These are phyloP conservation scores for Oopsacas minuta DNA, from an alignment of 37 sponge, comb jelly and placozoan genomes.

Conservation along the genomic window DNA sequence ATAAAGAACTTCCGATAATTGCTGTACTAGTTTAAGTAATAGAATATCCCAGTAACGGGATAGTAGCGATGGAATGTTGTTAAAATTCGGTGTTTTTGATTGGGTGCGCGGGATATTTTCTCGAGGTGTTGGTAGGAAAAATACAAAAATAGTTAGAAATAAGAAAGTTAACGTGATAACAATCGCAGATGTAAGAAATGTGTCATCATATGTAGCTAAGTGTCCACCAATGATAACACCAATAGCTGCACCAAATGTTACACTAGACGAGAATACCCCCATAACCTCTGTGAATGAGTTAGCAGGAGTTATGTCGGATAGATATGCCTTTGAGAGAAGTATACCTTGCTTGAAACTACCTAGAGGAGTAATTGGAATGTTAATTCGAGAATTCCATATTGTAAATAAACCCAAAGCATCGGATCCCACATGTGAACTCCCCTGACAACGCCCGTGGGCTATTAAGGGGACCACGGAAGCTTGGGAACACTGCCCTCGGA, in stretches of 20 bases:
- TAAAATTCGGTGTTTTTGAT: not conserved
- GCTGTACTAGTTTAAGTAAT: not conserved
- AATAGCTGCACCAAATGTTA: not conserved
- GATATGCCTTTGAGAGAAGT: not conserved
- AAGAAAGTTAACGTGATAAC: not conserved
- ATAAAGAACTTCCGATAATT: not conserved
- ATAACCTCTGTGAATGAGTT: not conserved
- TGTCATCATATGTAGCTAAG: not conserved
- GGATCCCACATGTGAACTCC: no score
- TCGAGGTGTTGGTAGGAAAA: not conserved
- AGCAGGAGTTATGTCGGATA: not conserved
- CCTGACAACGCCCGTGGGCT: no score
- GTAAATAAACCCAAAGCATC: no score
- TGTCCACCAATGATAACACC: constrained; percentile 7
- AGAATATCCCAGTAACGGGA: not conserved
- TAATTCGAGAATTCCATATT: no score
- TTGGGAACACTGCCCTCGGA: no score
- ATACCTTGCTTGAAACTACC: constrained; percentile 4
- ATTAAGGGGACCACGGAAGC: no score
- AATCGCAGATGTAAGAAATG: constrained; percentile 5
- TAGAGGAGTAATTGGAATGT: not conserved
- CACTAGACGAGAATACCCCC: not conserved
- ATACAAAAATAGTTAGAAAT: not conserved
- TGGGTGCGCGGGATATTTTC: not conserved
- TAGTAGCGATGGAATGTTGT: not conserved